Percentiles rank a stretch among this genome's conserved stretches.
Conservation (phyloP, 2,888 invertebrate species). For the Thecophora atra region DNA sequence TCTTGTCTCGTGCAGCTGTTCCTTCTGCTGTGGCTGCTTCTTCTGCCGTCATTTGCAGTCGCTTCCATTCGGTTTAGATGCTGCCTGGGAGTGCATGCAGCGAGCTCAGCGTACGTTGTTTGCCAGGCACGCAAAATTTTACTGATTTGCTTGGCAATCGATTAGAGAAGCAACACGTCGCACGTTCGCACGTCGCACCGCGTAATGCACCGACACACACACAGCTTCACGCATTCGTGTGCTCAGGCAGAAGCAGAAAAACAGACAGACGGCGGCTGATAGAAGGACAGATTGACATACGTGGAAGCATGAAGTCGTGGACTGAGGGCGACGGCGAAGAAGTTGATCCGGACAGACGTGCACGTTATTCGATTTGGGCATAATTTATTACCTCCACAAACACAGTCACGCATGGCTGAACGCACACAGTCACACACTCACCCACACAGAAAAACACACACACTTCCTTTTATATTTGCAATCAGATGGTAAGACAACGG, state of each 20-base stretch:
- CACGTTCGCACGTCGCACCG: slow-evolving; percentile 26
- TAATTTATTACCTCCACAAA: slow-evolving; percentile 42
- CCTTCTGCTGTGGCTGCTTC: not conserved
- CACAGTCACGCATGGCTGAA: slow-evolving; percentile 20
- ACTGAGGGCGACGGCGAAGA: not conserved
- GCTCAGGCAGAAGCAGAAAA: not conserved
- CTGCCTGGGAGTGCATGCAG: not conserved
- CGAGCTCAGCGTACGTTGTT: too few species aligned
- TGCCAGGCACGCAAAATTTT: not conserved
- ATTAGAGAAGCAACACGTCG: slow-evolving; percentile 27
- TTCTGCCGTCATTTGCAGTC: not conserved
- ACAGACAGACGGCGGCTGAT: not conserved
- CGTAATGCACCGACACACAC: slow-evolving; percentile 35
- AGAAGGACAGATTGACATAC: not conserved
- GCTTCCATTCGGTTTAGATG: not conserved
- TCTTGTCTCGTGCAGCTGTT: slow-evolving; percentile 7
- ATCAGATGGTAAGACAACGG: slow-evolving; percentile 11
- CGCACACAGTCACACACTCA: slow-evolving; percentile 12
- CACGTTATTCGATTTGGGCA: slow-evolving; percentile 45
- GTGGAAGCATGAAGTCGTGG: not conserved
- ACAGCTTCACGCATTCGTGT: slow-evolving; percentile 1
- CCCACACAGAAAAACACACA: slow-evolving; percentile 1
- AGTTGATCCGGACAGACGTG: not conserved
- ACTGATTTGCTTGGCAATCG: slow-evolving; percentile 2
- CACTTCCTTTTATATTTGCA: not conserved